Evolutionary conservation across 2,888 invertebrate genomes (phyloP).

Genomic region (Dichetophora obliterata): DNA sequence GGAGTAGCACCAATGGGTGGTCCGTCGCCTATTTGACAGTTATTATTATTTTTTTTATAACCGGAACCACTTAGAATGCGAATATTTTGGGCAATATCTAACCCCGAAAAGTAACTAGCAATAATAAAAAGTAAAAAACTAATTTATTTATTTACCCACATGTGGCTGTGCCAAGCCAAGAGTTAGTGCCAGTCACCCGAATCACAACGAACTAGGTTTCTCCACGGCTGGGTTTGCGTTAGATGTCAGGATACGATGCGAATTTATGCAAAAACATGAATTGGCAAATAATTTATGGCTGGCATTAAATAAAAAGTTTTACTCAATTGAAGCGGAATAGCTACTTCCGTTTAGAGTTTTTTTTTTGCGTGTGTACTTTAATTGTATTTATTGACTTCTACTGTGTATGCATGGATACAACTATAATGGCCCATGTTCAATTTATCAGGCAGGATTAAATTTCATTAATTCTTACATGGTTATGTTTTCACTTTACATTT

Average conservation of each 20-base stretch:
- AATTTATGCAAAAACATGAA: conserved; percentile 44
- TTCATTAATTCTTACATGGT: too few relatives aligned
- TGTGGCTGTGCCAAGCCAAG: not conserved
- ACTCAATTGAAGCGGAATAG: not conserved
- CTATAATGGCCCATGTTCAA: too few relatives aligned
- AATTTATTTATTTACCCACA: conserved; percentile 21
- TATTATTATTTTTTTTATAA: conserved; percentile 36
- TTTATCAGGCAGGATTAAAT: too few relatives aligned
- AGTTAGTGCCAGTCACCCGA: conserved; percentile 22
- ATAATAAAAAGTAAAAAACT: not conserved
- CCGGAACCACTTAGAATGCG: not conserved
- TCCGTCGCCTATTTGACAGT: conserved; percentile 48
- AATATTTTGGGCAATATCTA: not conserved
- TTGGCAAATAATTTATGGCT: conserved; percentile 51
- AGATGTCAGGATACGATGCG: not conserved
- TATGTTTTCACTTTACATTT: too few relatives aligned
- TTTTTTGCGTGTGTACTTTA: not conserved
- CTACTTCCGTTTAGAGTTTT: not conserved
- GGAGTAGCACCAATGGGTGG: conserved; percentile 22
- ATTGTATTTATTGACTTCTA: too few relatives aligned
- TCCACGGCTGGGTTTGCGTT: not conserved
- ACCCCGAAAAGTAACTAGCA: not conserved
- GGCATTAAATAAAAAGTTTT: conserved; percentile 39
- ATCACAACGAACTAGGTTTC: not conserved
- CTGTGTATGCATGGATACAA: not conserved